These are phyloP conservation scores for Eupithecia subfuscata DNA, from an alignment of 2,888 invertebrate species.

Conservation along the genomic window DNA sequence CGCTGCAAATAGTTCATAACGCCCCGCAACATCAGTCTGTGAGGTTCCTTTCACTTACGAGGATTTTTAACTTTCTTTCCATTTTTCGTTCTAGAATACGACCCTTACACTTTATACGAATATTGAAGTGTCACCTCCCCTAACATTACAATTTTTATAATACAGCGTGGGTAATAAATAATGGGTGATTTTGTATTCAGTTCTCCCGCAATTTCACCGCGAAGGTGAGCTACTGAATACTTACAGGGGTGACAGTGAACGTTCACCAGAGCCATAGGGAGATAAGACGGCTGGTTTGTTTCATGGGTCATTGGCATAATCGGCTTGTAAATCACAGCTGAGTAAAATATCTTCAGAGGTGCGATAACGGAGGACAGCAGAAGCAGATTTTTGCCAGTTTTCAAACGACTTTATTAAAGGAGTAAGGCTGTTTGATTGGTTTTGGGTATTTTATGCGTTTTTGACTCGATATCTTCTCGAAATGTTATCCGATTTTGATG, in stretches of 20 bases:
- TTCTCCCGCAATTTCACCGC: slow-evolving; percentile 34
- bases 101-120: background rate
- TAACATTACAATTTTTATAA: background rate
- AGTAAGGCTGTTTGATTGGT: no score
- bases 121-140: background rate
- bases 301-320: background rate
- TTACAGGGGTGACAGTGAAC: slow-evolving; percentile 16
- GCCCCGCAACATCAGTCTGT: no score
- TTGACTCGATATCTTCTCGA: no score
- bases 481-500: no score
- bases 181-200: slow-evolving; percentile 32
- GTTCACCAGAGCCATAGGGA: slow-evolving; percentile 5
- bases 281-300: background rate
- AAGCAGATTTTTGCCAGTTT: no score
- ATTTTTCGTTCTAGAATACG: background rate
- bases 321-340: no score
- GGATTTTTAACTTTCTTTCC: background rate
- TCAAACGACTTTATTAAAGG: no score
- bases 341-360: no score
- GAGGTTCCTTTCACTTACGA: background rate
- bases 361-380: no score
- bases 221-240: slow-evolving; percentile 32
- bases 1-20: no score
- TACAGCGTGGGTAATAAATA: slow-evolving; percentile 25
- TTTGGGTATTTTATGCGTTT: no score